Evolutionary conservation across 2,113 vertebrate species (phyloP).

Genomic region (Muscicapa adusta): DNA sequence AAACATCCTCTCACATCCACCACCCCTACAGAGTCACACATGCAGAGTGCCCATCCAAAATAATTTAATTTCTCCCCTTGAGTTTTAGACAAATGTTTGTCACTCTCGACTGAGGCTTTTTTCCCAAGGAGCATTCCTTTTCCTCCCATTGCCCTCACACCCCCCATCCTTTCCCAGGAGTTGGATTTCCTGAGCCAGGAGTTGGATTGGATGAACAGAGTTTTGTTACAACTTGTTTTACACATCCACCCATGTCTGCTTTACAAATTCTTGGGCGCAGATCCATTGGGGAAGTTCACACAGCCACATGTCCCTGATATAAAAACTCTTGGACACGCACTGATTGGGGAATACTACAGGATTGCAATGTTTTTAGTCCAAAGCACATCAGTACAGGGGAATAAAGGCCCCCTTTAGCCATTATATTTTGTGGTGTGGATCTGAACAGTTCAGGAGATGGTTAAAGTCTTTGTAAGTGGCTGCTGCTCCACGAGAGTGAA

Average conservation of each 20-base stretch:
- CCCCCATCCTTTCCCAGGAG: fast-evolving
- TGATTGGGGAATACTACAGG: fast-evolving
- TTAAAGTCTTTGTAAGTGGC: fast-evolving
- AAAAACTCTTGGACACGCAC: fast-evolving
- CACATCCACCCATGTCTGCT: fast-evolving
- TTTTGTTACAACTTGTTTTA: not conserved
- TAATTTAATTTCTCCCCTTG: fast-evolving
- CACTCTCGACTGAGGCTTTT: not conserved
- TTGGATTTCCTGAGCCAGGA: fast-evolving
- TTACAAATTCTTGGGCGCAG: fast-evolving
- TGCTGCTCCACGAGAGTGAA: fast-evolving
- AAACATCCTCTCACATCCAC: not conserved
- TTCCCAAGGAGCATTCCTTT: fast-evolving
- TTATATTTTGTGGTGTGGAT: fast-evolving
- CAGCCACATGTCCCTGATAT: fast-evolving
- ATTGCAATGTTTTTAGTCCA: not conserved
- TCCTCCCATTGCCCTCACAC: fast-evolving
- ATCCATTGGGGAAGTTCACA: not conserved
- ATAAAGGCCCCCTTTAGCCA: not conserved
- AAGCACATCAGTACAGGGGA: not conserved
- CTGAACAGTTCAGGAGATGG: fast-evolving
- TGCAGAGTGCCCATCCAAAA: not conserved
- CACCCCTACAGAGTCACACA: fast-evolving
- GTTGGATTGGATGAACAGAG: fast-evolving
- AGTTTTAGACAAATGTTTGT: not conserved